phyloP scores from a whole-genome alignment of 2,113 vertebrate species.

The Corapipo altera region DNA sequence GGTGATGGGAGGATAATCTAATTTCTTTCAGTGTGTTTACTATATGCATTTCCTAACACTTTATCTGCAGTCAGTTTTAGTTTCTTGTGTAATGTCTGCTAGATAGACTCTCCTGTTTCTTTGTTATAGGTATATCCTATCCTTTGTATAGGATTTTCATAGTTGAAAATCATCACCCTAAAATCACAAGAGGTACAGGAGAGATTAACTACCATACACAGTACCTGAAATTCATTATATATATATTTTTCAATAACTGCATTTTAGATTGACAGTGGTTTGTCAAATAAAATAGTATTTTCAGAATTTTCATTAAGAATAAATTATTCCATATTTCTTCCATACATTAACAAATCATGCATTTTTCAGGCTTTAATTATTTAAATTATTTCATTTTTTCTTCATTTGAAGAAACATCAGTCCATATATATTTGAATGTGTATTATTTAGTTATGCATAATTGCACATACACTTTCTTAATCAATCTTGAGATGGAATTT shows the following conservation, averaged over 20 bases:
- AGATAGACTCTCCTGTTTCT: neutral
- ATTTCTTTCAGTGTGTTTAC: neutral
- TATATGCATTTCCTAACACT: neutral
- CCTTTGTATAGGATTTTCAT: too few species aligned
- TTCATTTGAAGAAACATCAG: neutral
- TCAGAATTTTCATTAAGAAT: neutral
- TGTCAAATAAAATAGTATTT: neutral
- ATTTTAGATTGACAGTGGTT: neutral
- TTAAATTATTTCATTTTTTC: neutral
- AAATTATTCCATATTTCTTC: neutral
- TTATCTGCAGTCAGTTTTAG: neutral
- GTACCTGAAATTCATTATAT: neutral
- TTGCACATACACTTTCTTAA: neutral
- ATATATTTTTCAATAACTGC: accelerated
- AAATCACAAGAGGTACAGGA: neutral
- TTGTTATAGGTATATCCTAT: neutral
- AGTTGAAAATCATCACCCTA: neutral
- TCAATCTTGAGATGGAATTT: neutral
- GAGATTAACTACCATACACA: neutral
- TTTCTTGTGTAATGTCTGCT: neutral
- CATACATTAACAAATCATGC: neutral
- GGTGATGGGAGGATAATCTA: neutral
- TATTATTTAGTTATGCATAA: neutral
- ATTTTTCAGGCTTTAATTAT: neutral
- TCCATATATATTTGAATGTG: accelerated